Base-by-base conservation (phyloP, 2,888 invertebrate species). In the Orthosia incerta region DNA sequence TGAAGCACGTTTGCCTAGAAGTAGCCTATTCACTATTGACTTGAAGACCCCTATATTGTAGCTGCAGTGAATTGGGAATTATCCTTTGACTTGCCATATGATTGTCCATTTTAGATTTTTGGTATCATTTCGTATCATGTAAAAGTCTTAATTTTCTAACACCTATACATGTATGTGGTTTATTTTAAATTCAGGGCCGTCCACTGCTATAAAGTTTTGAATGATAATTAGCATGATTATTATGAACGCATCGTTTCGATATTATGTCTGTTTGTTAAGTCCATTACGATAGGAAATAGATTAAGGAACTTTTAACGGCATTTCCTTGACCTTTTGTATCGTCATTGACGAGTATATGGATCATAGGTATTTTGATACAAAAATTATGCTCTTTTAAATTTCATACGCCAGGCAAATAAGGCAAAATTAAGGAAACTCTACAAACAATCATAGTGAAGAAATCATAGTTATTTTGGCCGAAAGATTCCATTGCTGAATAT, bases 131-230 rank as follows among this genome's bases (percentile, higher is more conserved):
- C 71, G 69, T 45, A 9, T n/a, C 2, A 1, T 60, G 0, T 79
- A 76, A 83, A 80, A 70, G 51, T 46, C 48, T 1, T 45, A 11
- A 66, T 74, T 78, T 60, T 67, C 75, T 83, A 48, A 76, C 67
- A 72, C 60, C 26, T 51, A 64, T 66, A 63, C 48, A 48, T 18
- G 64, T 78, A 59, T 80, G 74, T 82, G 77, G 74, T 82, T 86
- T 86, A 86, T 88, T 87, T 86, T 88, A 86, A 85, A 83, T 83
- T 87, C 92, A 92, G 80, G 93, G 93, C 80, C 92, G 78, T 65
- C 91, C 78, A 79, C 88, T 91, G 87, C 83, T 84, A 88, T 90
- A 91, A 89, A 89, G 71, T 82, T 82, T 79, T 71, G 86, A 89
- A 91, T 92, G 79, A 86, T 88, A 90, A 91, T 90, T 87, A 87